Evolutionary conservation across 1,140 invertebrate genomes (phyloP), one percentile per base, ranked within the genome.

Genomic region (Drosophila lini): DNA sequence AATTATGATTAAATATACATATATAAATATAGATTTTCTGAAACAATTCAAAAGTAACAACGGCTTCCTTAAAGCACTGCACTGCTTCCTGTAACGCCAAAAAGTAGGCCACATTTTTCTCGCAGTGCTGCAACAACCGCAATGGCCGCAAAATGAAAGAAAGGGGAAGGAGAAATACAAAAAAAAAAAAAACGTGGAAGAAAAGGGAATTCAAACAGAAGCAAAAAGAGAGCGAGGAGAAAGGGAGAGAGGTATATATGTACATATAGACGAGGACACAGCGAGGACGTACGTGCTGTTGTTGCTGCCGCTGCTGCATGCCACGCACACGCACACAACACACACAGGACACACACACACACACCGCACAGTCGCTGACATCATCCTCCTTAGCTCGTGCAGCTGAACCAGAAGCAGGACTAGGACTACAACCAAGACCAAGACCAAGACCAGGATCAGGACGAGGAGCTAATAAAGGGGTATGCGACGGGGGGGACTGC

Each of bases 211-310:
- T 40, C 55, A 70, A 59, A 47, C 50, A 44, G 53, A 47, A 41
- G 45, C 11, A 11, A 45, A 45, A 45, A 28, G 22, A 28, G 53
- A 57, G 50, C 38, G 45, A 61, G 19, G n/a, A 11, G 44, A 6
- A 22, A 45, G 10, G 19, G 28, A 32, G 34, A 28, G 34, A 44
- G 44, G 34, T 28, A 8, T 57, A 41, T 50, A 47, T 60, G 63
- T 64, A 47, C 47, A 48, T 61, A 52, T 69, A 57, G 67, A 42
- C 67, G 80, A 83, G 81, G 81, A 84, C 81, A 84, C 73, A 58
- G 63, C 81, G 80, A 84, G 80, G 81, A 83, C 77, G 81, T 80
- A 84, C 78, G 81, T 85, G 74, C 42, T 76, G 47, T 63, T 64
- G 60, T 60, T 67, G 45, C 53, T 36, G 48, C 13, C 25, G 25